These are phyloP conservation scores for Cliona cf. orientalis DNA, from an alignment of 37 sponge, comb jelly and placozoan genomes.

Conservation along the genomic window DNA sequence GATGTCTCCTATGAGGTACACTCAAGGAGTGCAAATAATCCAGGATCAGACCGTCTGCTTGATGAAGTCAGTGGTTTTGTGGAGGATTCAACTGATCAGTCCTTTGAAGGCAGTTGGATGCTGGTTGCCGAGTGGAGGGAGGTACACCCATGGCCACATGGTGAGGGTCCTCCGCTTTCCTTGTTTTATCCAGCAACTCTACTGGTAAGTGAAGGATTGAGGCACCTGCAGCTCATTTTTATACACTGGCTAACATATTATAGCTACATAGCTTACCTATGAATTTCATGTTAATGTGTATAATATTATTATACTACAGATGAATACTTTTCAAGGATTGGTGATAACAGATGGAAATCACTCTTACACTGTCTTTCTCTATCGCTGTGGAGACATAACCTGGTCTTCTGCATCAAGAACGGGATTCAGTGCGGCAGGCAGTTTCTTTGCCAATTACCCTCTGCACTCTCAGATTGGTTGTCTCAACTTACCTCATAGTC, in stretches of 20 bases:
- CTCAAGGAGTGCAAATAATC: not conserved
- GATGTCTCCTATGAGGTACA: conserved; percentile 48
- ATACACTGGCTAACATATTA: no score
- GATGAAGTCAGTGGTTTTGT: conserved; percentile 34
- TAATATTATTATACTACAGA: no score
- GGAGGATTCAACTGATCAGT: not conserved
- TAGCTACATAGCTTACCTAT: no score
- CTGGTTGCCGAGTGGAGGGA: conserved; percentile 47
- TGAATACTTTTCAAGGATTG: conserved; percentile 47
- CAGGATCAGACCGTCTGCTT: not conserved
- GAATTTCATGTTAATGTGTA: no score
- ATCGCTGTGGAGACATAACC: conserved; percentile 28
- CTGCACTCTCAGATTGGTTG: not conserved
- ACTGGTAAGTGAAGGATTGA: no score
- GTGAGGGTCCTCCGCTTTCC: no score
- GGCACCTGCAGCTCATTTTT: no score
- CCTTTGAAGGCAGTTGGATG: conserved; percentile 57
- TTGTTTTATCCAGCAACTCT: no score
- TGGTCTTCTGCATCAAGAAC: conserved; percentile 26
- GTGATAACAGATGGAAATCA: conserved; percentile 21
- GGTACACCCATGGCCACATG: conserved; percentile 4
- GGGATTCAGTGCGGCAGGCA: conserved; percentile 2
- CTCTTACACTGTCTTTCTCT: conserved; percentile 39
- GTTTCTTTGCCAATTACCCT: conserved; percentile 11
- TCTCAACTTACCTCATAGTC: not conserved